phyloP scores from a whole-genome alignment of 2,797 vertebrate species.

The Phoxinus dragarum region DNA sequence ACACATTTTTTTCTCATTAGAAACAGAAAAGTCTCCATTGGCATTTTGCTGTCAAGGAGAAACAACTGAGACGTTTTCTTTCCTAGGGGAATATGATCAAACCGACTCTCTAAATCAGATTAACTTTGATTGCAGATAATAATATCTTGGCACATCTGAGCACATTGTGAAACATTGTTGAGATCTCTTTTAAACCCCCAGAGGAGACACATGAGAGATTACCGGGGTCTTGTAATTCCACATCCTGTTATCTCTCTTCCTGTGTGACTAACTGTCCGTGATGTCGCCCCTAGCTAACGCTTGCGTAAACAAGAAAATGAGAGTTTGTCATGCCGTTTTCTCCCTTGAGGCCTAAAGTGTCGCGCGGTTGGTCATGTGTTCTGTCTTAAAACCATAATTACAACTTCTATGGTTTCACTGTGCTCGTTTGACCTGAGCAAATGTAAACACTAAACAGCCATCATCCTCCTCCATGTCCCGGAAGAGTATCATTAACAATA shows the following conservation, averaged over 20 bases:
- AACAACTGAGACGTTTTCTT: not conserved
- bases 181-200: constrained; percentile 2
- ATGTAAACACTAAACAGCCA: constrained; percentile 70
- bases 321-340: constrained; percentile 54
- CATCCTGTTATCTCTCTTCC: constrained; percentile 66
- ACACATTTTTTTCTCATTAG: not conserved
- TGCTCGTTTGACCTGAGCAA: constrained; percentile 31
- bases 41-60: not conserved
- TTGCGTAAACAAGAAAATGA: constrained; percentile 66
- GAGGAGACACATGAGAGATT: constrained; percentile 24
- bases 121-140: not conserved
- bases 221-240: constrained; percentile 47
- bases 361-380: constrained; percentile 54
- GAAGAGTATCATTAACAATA: constrained; percentile 14
- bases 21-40: not conserved
- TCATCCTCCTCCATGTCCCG: constrained; percentile 60
- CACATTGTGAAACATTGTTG: not conserved
- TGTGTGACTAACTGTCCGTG: constrained; percentile 43
- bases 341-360: constrained; percentile 48
- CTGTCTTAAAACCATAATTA: constrained; percentile 65
- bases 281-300: constrained; percentile 31
- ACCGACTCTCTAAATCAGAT: not conserved
- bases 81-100: not conserved
- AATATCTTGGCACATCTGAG: not conserved
- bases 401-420: constrained; percentile 58